Evolutionary conservation across 2,888 invertebrate species (phyloP).

Genomic region (Patella pellucida): DNA sequence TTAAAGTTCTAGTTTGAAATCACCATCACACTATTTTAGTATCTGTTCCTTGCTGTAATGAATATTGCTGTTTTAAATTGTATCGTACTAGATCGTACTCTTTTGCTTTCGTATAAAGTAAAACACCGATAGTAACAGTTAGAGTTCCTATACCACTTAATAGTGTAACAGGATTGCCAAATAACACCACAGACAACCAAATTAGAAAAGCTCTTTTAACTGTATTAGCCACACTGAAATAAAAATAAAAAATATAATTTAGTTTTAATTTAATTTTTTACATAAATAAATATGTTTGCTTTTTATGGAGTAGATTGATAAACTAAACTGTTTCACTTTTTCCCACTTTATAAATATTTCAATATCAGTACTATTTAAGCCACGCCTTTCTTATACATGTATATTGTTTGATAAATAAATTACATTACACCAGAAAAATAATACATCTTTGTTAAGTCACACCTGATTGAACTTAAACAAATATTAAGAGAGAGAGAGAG

Average conservation of each 20-base stretch:
- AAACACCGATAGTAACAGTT: slow-evolving; percentile 81
- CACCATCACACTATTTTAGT: background rate
- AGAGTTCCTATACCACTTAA: slow-evolving; percentile 81
- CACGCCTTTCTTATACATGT: too few relatives aligned
- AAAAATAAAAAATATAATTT: slow-evolving; percentile 24
- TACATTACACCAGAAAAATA: too few relatives aligned
- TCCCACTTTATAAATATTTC: background rate
- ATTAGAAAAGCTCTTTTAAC: slow-evolving; percentile 84
- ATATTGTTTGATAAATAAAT: too few relatives aligned
- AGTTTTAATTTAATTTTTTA: too few relatives aligned
- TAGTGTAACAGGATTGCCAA: slow-evolving; percentile 82
- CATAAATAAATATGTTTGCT: too few relatives aligned
- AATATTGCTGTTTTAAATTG: slow-evolving; percentile 35
- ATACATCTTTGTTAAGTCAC: too few relatives aligned
- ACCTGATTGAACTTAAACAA: too few relatives aligned
- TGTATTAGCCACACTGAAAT: slow-evolving; percentile 82
- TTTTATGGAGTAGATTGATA: too few relatives aligned
- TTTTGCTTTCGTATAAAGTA: slow-evolving; percentile 82
- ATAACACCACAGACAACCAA: slow-evolving; percentile 82
- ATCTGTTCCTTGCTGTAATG: background rate
- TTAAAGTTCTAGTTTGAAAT: too few relatives aligned
- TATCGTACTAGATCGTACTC: slow-evolving; percentile 55
- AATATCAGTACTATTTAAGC: background rate
- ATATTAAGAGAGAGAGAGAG: too few relatives aligned
- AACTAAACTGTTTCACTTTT: too few relatives aligned